Evolutionary conservation across 2,113 vertebrate species (phyloP), one percentile per base, ranked within the genome.

Genomic region (Leptobrachium ailaonicum): DNA sequence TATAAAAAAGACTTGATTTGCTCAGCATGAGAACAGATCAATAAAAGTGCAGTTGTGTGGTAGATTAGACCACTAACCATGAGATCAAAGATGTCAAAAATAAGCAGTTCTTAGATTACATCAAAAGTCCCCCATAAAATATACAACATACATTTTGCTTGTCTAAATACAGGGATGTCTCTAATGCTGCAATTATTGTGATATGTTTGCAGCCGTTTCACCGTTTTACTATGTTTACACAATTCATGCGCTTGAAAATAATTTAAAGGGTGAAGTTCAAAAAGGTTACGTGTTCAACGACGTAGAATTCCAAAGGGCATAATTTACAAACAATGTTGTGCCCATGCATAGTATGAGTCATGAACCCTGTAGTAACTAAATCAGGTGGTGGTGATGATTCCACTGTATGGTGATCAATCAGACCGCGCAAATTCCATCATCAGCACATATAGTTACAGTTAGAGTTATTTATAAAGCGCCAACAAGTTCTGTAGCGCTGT

Each of bases 11-110:
- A 91, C 92, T 93, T 94, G 92, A 95, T 95, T 96, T 95, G 90
- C 93, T 94, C 90, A 92, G 93, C 92, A 93, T 92, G 92, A 95
- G 92, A 95, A 94, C 89, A 95, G 94, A 96, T 97, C 95, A 95
- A 96, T 96, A 93, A 95, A 95, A 94, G 88, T 85, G 85, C 88
- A 94, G 89, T 91, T 92, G 90, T 89, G 93, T 87, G 88, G 83
- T 80, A 90, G 92, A 93, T 93, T 91, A 90, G 88, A 90, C 90
- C 88, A 89, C 92, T 91, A 91, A 91, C 91, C 89, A 77, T 71
- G 87, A 94, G 92, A 94, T 95, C 92, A 94, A 93, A 95, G 92
- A 94, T 94, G 89, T 87, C 91, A 91, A 91, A 90, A 92, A 90
- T 83, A 87, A 88, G 85, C 88, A 89, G 89, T 83, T 90, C 83